phyloP scores from a whole-genome alignment of 2,113 vertebrate genomes.

The Oreocharis arfaki region DNA sequence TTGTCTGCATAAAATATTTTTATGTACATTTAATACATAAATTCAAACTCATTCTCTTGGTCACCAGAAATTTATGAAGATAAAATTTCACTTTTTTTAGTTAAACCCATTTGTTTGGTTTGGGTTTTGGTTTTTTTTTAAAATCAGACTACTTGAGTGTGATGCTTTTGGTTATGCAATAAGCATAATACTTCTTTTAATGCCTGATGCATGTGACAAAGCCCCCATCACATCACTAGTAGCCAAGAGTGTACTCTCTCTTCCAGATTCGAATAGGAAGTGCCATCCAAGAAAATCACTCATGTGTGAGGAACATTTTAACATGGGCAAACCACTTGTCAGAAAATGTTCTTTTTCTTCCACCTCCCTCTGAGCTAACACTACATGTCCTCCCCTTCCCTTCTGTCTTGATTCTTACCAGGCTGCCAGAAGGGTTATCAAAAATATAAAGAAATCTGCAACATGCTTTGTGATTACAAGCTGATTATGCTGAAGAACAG shows the following conservation, averaged over 20 bases:
- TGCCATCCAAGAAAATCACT: slow-evolving; percentile 8
- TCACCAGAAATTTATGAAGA: neutral
- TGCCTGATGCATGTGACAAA: neutral
- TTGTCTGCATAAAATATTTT: neutral
- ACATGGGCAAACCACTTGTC: slow-evolving; percentile 36
- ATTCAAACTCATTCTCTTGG: neutral
- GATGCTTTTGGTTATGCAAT: neutral
- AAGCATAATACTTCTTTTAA: neutral
- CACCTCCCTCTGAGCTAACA: neutral
- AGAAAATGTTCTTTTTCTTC: slow-evolving; percentile 35
- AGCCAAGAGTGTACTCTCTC: neutral
- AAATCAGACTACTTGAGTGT: neutral
- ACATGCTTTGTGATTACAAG: slow-evolving; percentile 26
- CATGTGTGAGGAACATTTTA: neutral
- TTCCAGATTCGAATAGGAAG: neutral
- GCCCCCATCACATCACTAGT: neutral
- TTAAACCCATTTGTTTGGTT: neutral
- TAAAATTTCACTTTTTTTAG: neutral
- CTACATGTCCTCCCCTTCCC: neutral
- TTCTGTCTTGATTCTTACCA: neutral
- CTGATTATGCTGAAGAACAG: slow-evolving; percentile 58
- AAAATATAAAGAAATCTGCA: slow-evolving; percentile 44
- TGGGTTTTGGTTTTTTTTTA: neutral
- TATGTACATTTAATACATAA: neutral
- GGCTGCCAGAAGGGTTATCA: neutral